phyloP scores from a whole-genome alignment of 35 echinoderm and acorn worm species.

The Holothuria glaberrima region DNA sequence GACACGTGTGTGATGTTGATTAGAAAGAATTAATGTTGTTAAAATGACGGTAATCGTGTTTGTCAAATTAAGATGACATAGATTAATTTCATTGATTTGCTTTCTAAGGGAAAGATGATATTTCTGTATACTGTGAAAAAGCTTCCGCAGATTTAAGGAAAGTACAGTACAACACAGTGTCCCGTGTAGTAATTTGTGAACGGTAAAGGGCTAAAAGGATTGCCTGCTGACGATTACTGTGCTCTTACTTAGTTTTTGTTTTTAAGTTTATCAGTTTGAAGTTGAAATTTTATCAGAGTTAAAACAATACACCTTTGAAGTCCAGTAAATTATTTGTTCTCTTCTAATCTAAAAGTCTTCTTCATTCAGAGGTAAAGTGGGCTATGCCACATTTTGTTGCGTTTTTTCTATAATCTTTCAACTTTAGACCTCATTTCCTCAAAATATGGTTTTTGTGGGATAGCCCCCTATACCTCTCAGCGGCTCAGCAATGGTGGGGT shows the following conservation, averaged over 20 bases:
- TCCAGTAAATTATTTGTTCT: not conserved
- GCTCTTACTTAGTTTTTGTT: not conserved
- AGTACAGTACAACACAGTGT: not conserved
- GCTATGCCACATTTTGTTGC: not conserved
- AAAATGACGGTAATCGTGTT: too few relatives aligned
- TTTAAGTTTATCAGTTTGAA: not conserved
- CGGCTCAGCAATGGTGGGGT: too few relatives aligned
- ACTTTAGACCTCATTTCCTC: slow-evolving; percentile 2
- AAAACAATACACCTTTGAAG: not conserved
- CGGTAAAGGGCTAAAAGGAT: not conserved
- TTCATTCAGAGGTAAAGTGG: not conserved
- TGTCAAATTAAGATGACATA: too few relatives aligned
- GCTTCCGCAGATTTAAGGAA: too few relatives aligned
- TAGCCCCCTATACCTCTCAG: not conserved
- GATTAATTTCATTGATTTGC: not conserved
- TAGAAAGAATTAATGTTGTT: not conserved
- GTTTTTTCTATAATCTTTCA: not conserved
- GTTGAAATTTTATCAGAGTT: not conserved
- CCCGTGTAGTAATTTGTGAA: not conserved
- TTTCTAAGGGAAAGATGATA: too few relatives aligned
- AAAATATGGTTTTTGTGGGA: not conserved
- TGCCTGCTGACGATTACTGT: not conserved
- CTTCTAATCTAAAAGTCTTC: not conserved
- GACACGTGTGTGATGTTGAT: too few relatives aligned
- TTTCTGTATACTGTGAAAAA: not conserved